A percentile compares a stretch with the other conserved stretches of the same genome.
phyloP scores from a whole-genome alignment of 2,888 invertebrate species.

The Belgica antarctica region DNA sequence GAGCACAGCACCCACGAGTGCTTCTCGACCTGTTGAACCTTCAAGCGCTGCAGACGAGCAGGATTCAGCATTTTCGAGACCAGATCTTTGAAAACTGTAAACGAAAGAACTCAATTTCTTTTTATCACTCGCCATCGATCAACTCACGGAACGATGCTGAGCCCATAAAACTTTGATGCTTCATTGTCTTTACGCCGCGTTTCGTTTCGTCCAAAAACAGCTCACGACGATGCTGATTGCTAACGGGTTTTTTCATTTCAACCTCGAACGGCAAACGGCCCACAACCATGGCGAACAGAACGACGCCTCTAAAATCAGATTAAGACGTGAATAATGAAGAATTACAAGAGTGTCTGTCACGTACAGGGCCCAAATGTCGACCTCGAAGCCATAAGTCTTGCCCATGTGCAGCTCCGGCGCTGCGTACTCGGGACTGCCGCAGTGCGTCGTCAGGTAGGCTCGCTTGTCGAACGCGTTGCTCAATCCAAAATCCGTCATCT shows the following conservation, averaged over 20 bases:
- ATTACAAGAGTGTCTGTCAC: slow-evolving; percentile 48
- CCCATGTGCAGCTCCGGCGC: slow-evolving; percentile 74
- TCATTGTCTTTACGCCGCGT: slow-evolving; percentile 60
- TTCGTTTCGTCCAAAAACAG: slow-evolving; percentile 66
- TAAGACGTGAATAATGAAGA: neutral
- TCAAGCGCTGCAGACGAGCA: slow-evolving; percentile 46
- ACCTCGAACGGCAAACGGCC: slow-evolving; percentile 68
- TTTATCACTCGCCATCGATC: neutral
- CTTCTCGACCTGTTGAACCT: slow-evolving; percentile 46
- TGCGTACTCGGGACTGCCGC: slow-evolving; percentile 77
- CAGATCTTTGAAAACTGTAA: slow-evolving; percentile 47
- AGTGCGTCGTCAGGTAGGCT: slow-evolving; percentile 68
- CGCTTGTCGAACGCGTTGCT: slow-evolving; percentile 65
- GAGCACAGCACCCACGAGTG: slow-evolving; percentile 47
- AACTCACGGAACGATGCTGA: slow-evolving; percentile 49
- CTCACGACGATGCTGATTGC: slow-evolving; percentile 60
- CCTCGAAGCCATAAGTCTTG: slow-evolving; percentile 70
- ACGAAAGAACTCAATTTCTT: slow-evolving; percentile 9
- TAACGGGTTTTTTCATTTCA: slow-evolving; percentile 52
- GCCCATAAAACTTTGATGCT: slow-evolving; percentile 59
- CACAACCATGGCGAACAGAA: slow-evolving; percentile 72
- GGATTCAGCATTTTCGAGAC: slow-evolving; percentile 47
- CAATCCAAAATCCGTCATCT: slow-evolving; percentile 75
- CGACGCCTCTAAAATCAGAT: slow-evolving; percentile 62
- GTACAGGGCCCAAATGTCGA: slow-evolving; percentile 76